Conservation (phyloP, 2,888 invertebrate species). For the Ecdyonurus torrentis region DNA sequence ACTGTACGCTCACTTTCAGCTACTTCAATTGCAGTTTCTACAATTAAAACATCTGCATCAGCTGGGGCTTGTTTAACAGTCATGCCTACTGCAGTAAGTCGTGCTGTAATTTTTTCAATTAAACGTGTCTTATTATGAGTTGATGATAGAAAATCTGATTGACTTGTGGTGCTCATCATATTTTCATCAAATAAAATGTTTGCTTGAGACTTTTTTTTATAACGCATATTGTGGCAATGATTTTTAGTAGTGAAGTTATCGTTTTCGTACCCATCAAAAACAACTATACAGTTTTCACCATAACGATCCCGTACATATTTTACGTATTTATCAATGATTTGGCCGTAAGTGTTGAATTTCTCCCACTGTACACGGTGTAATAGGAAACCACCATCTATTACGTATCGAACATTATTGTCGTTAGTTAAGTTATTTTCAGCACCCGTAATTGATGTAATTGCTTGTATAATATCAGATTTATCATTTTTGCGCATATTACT, state of each 20-base stretch:
- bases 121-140: not conserved
- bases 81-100: not conserved
- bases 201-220: not conserved
- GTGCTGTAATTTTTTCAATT: not conserved
- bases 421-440: not conserved
- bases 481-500: not conserved
- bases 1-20: not conserved
- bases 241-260: not conserved
- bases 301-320: not conserved
- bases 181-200: not conserved
- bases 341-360: not conserved
- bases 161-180: not conserved
- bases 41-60: not conserved
- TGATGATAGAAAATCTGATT: not conserved
- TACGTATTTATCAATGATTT: not conserved
- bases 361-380: not conserved
- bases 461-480: not conserved
- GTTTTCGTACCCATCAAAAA: not conserved
- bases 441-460: not conserved
- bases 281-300: not conserved
- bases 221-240: not conserved
- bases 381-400: not conserved
- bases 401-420: not conserved
- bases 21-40: not conserved
- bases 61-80: not conserved